Evolutionary conservation across 2,888 invertebrate genomes (phyloP).

Genomic region (Agrotis clavis): DNA sequence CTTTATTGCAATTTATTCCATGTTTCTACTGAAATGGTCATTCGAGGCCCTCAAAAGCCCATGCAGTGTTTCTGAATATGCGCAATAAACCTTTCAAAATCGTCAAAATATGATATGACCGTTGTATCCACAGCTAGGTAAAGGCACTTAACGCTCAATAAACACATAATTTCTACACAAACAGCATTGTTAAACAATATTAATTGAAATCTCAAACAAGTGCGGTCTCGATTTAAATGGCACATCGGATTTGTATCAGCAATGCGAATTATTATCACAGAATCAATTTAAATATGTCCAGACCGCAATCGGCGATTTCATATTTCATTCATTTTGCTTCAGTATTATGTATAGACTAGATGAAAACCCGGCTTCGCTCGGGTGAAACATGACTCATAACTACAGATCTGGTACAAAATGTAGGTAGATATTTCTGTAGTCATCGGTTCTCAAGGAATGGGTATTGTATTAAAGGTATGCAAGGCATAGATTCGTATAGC

Average conservation of each 20-base stretch:
- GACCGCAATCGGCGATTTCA: slow-evolving; percentile 55
- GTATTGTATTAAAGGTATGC: no score
- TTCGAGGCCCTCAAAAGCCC: not conserved
- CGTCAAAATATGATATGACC: not conserved
- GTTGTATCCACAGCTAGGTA: not conserved
- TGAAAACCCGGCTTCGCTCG: no score
- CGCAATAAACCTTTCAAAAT: not conserved
- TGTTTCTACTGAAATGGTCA: no score
- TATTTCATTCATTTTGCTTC: slow-evolving; percentile 56
- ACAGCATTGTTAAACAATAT: slow-evolving; percentile 51
- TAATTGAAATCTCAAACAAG: slow-evolving; percentile 66
- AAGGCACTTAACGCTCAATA: not conserved
- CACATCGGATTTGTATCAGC: slow-evolving; percentile 42
- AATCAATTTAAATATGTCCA: slow-evolving; percentile 62
- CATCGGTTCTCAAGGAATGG: no score
- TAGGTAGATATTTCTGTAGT: no score
- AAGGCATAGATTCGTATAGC: no score
- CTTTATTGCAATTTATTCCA: no score
- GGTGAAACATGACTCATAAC: no score
- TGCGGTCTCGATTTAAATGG: slow-evolving; percentile 58
- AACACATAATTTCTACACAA: slow-evolving; percentile 41
- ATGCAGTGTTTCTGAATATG: no score
- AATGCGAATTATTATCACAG: slow-evolving; percentile 40
- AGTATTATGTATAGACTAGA: not conserved
- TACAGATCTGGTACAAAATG: no score